phyloP scores from a whole-genome alignment of 2,888 invertebrate genomes.

The Junonia oenone region DNA sequence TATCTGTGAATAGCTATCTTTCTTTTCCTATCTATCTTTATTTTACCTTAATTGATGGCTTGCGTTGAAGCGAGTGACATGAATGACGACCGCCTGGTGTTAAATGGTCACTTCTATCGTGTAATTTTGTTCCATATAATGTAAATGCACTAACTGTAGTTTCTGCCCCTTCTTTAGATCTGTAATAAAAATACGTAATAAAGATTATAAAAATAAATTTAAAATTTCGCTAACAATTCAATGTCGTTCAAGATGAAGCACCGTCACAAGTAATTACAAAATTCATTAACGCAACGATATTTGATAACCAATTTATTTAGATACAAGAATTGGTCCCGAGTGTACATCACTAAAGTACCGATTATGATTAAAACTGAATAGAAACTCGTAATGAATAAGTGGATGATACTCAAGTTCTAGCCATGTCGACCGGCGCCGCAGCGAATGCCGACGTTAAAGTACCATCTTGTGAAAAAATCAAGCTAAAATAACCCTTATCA shows the following conservation, averaged over 20 bases:
- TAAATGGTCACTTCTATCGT: neutral
- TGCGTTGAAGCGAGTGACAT: neutral
- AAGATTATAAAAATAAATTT: too few species aligned
- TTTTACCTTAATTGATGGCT: neutral
- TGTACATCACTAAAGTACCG: conserved; percentile 43
- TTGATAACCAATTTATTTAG: conserved; percentile 20
- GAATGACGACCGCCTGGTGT: neutral
- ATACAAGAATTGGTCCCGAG: conserved; percentile 20
- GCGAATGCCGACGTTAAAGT: conserved; percentile 50
- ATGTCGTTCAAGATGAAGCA: neutral
- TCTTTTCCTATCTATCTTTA: neutral
- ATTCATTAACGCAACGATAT: conserved; percentile 16
- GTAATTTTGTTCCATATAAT: neutral
- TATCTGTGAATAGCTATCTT: neutral
- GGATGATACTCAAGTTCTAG: conserved; percentile 75
- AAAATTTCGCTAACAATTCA: neutral
- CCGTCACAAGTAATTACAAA: conserved; percentile 17
- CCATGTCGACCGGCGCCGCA: conserved; percentile 70
- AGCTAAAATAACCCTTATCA: conserved; percentile 37
- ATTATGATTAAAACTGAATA: conserved; percentile 75
- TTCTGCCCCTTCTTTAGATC: neutral
- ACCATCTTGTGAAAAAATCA: conserved; percentile 11
- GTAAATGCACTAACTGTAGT: neutral
- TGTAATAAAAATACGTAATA: too few species aligned
- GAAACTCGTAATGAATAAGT: conserved; percentile 73